Percentiles rank a stretch among this genome's conserved stretches.
These are phyloP conservation scores for Darevskia mixta DNA, from an alignment of 2,797 vertebrate genomes.

Conservation along the genomic window DNA sequence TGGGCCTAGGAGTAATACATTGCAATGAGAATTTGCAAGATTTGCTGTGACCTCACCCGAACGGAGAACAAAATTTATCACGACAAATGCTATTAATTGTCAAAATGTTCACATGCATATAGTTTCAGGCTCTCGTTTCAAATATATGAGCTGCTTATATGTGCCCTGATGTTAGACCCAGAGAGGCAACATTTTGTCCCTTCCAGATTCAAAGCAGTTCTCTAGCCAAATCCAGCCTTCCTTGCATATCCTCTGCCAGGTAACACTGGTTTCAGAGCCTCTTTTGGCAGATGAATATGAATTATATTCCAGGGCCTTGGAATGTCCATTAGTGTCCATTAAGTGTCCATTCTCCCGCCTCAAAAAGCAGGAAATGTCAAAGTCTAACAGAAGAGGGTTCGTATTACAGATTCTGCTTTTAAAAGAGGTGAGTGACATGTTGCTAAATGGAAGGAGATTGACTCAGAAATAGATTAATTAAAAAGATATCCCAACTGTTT, in stretches of 20 bases:
- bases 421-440: neutral
- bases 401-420: neutral
- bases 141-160: neutral
- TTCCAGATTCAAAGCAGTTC: neutral
- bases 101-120: neutral
- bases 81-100: neutral
- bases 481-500: neutral
- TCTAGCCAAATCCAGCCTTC: neutral
- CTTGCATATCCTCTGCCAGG: neutral
- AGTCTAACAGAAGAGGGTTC: neutral
- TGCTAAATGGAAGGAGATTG: slow-evolving; percentile 21
- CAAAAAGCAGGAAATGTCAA: neutral
- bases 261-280: neutral
- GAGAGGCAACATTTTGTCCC: neutral
- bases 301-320: neutral
- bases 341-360: neutral
- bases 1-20: neutral
- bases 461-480: neutral
- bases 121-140: neutral
- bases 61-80: neutral
- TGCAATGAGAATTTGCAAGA: neutral
- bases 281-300: neutral
- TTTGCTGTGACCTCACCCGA: neutral
- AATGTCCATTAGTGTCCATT: neutral
- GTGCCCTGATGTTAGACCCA: neutral